phyloP scores from a whole-genome alignment of 1,140 invertebrate genomes.

The Dysdera silvatica region DNA sequence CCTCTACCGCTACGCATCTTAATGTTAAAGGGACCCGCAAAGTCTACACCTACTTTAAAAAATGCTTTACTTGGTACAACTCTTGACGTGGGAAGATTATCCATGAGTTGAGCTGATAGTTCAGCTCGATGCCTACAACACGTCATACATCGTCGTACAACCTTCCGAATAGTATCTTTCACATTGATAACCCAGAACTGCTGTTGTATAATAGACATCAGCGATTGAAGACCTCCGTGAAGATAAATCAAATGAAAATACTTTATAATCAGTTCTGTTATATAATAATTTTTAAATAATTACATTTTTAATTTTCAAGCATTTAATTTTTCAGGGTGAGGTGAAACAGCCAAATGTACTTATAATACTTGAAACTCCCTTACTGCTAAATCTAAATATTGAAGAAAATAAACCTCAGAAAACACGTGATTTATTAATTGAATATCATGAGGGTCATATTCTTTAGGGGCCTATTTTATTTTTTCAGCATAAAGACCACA shows the following conservation, averaged over 20 bases:
- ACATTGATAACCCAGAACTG: not conserved
- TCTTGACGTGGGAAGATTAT: not conserved
- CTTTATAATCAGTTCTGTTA: not conserved
- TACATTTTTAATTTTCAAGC: too few species aligned
- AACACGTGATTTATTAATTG: too few species aligned
- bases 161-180: not conserved
- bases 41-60: not conserved
- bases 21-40: not conserved
- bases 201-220: not conserved
- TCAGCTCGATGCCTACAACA: not conserved
- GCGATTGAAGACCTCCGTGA: not conserved
- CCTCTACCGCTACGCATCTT: not conserved
- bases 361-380: too few species aligned
- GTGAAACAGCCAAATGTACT: too few species aligned
- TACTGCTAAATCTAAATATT: too few species aligned
- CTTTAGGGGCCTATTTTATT: too few species aligned
- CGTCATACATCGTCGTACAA: not conserved
- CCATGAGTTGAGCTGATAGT: not conserved
- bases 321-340: too few species aligned
- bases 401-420: too few species aligned
- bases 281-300: too few species aligned
- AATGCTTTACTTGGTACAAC: not conserved
- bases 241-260: not conserved
- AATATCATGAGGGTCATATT: too few species aligned
- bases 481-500: too few species aligned